Evolutionary conservation across 2,888 invertebrate species (phyloP).

Genomic region (Odontocerum albicorne): DNA sequence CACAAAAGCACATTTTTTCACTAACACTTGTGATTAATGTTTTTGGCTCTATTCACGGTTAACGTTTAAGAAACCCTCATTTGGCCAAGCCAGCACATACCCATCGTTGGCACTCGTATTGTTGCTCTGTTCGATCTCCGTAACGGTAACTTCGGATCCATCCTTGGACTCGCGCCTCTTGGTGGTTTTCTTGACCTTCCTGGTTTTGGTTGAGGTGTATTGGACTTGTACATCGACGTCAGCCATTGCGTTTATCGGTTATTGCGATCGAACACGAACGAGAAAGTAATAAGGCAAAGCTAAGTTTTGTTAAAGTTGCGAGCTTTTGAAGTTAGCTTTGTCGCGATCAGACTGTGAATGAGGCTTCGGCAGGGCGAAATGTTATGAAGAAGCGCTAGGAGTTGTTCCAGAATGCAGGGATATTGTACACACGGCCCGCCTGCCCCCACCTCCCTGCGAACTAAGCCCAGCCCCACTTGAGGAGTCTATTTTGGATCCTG

Average conservation of each 20-base stretch:
- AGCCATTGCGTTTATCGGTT: constrained; percentile 64
- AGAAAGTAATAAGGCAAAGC: not conserved
- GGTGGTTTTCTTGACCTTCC: constrained; percentile 88
- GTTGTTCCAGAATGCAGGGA: constrained; percentile 57
- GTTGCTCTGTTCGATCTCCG: constrained; percentile 73
- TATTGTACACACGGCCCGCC: constrained; percentile 33
- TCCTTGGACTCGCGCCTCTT: constrained; percentile 77
- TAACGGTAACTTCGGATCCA: constrained; percentile 79
- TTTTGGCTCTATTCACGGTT: no score
- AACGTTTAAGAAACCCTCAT: no score
- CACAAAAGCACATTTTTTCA: no score
- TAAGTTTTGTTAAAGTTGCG: not conserved
- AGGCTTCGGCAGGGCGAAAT: constrained; percentile 49
- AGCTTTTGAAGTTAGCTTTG: constrained; percentile 44
- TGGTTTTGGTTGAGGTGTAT: constrained; percentile 82
- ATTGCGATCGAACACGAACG: constrained; percentile 3
- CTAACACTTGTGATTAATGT: no score
- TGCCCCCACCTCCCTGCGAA: constrained; percentile 24
- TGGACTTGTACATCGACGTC: constrained; percentile 89
- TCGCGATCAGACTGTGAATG: constrained; percentile 62
- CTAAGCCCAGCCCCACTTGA: constrained; percentile 42
- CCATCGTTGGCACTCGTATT: constrained; percentile 71
- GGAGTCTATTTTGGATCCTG: constrained; percentile 52
- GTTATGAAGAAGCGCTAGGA: constrained; percentile 42
- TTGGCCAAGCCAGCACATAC: constrained; percentile 85